Percentiles rank a stretch among this genome's conserved stretches.
phyloP scores from a whole-genome alignment of 2,888 invertebrate genomes.

The Gari tellinella region DNA sequence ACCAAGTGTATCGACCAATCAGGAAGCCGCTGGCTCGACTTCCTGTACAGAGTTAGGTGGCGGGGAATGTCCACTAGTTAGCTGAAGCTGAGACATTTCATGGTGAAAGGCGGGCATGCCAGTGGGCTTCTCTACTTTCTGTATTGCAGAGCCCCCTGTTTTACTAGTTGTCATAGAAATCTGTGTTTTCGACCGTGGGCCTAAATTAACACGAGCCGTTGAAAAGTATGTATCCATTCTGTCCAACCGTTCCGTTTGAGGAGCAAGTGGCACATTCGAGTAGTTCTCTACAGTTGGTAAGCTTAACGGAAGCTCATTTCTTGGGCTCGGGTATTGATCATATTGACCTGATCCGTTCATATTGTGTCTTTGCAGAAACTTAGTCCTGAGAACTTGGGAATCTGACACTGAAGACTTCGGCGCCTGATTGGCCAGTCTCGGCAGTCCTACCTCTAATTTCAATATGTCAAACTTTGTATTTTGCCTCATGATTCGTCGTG shows the following conservation, averaged over 20 bases:
- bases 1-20: too few relatives aligned
- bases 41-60: conserved; percentile 59
- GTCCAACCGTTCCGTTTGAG: conserved; percentile 48
- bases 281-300: conserved; percentile 46
- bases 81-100: conserved; percentile 45
- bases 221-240: conserved; percentile 68
- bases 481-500: conserved; percentile 72
- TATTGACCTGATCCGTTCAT: conserved; percentile 70
- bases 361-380: conserved; percentile 53
- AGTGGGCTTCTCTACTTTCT: neutral
- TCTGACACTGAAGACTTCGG: conserved; percentile 43
- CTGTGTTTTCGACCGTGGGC: conserved; percentile 57
- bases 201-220: conserved; percentile 56
- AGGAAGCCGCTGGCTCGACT: neutral
- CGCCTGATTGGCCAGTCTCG: conserved; percentile 11
- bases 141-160: neutral
- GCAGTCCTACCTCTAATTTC: conserved; percentile 32
- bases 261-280: neutral
- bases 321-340: conserved; percentile 67
- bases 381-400: conserved; percentile 31
- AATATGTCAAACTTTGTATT: conserved; percentile 64
- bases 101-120: conserved; percentile 15
- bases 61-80: conserved; percentile 48
- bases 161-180: conserved; percentile 31
- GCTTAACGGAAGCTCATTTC: conserved; percentile 66